A percentile compares a stretch with the other conserved stretches of the same genome.
Conservation (phyloP, 2,888 invertebrate species). For the Cheilosia urbana region DNA sequence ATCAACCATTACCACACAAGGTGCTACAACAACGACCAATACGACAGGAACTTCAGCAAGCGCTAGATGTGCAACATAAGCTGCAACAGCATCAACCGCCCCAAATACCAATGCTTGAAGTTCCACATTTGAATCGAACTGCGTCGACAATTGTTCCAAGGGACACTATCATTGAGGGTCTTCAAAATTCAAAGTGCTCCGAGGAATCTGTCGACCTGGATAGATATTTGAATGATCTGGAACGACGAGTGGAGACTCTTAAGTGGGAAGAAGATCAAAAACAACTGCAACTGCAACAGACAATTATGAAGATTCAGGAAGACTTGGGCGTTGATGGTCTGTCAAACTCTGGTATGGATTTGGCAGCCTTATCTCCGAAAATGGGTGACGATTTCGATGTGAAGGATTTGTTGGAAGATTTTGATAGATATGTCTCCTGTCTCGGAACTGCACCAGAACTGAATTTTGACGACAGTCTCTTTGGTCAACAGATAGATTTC, state of each 20-base stretch:
- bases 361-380: too few species aligned
- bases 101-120: too few species aligned
- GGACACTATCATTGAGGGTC: neutral
- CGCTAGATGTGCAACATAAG: too few species aligned
- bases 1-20: neutral
- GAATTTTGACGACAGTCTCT: neutral
- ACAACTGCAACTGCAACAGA: too few species aligned
- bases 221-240: neutral
- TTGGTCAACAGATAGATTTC: too few species aligned
- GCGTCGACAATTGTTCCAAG: too few species aligned
- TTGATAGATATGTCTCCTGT: neutral
- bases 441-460: neutral
- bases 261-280: neutral
- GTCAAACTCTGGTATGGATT: too few species aligned
- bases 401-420: neutral
- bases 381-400: neutral
- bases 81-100: too few species aligned
- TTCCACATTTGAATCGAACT: neutral
- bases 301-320: too few species aligned
- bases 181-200: neutral
- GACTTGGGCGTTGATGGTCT: too few species aligned
- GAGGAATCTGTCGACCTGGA: neutral
- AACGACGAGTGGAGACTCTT: neutral
- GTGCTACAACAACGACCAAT: too few species aligned
- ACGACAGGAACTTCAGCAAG: too few species aligned